Evolutionary conservation across 2,113 vertebrate species (phyloP).

Genomic region (Takifugu bimaculatus): DNA sequence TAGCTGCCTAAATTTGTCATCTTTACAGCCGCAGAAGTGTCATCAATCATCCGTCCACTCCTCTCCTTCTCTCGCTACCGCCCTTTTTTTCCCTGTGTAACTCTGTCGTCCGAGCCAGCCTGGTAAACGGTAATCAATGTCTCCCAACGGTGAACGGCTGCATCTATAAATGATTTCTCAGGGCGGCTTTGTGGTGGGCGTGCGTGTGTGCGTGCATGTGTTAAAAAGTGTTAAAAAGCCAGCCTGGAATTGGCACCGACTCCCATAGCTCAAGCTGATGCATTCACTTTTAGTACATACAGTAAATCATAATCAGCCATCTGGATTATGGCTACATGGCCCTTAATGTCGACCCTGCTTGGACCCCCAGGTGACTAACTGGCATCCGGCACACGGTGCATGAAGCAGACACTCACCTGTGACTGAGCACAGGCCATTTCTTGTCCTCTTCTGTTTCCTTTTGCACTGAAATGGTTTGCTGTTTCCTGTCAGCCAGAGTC

Average conservation of each 20-base stretch:
- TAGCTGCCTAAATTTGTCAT: constrained; percentile 50
- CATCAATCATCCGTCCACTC: constrained; percentile 42
- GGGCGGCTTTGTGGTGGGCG: neutral
- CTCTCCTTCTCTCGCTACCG: constrained; percentile 29
- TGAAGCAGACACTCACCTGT: constrained; percentile 30
- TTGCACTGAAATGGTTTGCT: too few species aligned
- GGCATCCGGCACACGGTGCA: constrained; percentile 19
- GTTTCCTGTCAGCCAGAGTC: too few species aligned
- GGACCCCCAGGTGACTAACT: constrained; percentile 56
- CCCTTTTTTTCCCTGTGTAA: constrained; percentile 53
- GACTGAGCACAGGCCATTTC: neutral
- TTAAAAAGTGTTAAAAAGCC: constrained; percentile 39
- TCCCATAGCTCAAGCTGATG: constrained; percentile 51
- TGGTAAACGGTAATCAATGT: constrained; percentile 78
- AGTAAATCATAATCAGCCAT: constrained; percentile 71
- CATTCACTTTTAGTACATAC: constrained; percentile 63
- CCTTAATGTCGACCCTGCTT: constrained; percentile 62
- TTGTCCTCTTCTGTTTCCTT: neutral
- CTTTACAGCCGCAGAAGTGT: constrained; percentile 43
- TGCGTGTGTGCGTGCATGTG: constrained; percentile 1
- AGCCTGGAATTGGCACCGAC: constrained; percentile 52
- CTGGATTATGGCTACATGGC: constrained; percentile 68
- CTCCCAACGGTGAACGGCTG: constrained; percentile 60
- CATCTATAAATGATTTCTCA: constrained; percentile 55
- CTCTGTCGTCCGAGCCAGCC: constrained; percentile 55